Evolutionary conservation across 2,113 vertebrate genomes (phyloP).

Genomic region (Bolborhynchus lineola): DNA sequence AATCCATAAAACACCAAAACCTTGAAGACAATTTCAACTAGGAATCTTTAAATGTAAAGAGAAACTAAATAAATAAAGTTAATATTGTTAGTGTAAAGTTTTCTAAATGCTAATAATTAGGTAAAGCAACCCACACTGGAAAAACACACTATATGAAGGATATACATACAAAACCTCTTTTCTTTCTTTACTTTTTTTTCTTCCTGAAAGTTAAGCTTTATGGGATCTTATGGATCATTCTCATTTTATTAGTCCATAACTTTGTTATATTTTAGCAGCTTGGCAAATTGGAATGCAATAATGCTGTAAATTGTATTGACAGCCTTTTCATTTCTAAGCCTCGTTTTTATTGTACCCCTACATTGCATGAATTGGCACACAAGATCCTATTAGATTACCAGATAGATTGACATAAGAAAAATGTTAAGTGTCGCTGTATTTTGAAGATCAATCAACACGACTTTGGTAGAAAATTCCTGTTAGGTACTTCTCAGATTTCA

Average conservation of each 20-base stretch:
- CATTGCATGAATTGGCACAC: conserved; percentile 53
- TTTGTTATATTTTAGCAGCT: conserved; percentile 41
- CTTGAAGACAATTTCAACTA: neutral
- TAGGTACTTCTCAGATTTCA: neutral
- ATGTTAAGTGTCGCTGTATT: conserved; percentile 53
- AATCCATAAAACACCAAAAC: neutral
- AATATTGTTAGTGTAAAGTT: neutral
- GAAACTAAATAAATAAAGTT: neutral
- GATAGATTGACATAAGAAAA: conserved; percentile 28
- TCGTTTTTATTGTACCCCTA: conserved; percentile 58
- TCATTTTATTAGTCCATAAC: conserved; percentile 23
- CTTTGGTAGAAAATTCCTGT: neutral
- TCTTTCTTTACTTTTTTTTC: too few relatives aligned
- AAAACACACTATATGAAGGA: neutral
- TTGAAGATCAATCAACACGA: conserved; percentile 47
- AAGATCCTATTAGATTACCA: conserved; percentile 50
- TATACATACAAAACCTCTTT: neutral
- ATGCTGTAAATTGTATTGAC: conserved; percentile 64
- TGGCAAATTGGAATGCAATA: conserved; percentile 29
- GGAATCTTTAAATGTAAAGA: neutral
- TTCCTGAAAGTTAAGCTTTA: neutral
- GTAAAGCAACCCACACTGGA: neutral
- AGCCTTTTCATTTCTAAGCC: conserved; percentile 54
- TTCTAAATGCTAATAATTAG: neutral
- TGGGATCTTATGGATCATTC: neutral